phyloP scores from a whole-genome alignment of 2,888 invertebrate species.

The Tipula vernalis region DNA sequence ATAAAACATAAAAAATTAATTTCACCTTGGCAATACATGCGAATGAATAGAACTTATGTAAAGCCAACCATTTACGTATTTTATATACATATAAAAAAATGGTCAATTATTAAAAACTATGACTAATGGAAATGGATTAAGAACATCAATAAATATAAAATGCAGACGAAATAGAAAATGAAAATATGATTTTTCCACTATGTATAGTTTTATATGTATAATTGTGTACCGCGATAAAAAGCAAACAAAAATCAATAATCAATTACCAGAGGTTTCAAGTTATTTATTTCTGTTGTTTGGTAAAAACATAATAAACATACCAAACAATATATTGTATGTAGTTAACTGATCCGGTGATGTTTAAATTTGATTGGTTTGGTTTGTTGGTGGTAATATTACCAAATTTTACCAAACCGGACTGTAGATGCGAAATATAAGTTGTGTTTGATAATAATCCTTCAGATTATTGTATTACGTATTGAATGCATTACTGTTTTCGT shows the following conservation, averaged over 20 bases:
- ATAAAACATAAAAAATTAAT: not conserved
- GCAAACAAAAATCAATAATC: not conserved
- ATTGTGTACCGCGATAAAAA: not conserved
- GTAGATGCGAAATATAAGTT: too few species aligned
- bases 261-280: not conserved
- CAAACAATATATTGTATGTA: not conserved
- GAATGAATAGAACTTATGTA: not conserved
- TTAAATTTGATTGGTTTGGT: too few species aligned
- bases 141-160: not conserved
- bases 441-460: too few species aligned
- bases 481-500: too few species aligned
- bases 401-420: too few species aligned
- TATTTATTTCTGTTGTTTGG: not conserved
- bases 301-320: not conserved
- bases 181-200: not conserved
- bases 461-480: too few species aligned
- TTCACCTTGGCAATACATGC: not conserved
- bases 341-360: not conserved
- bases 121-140: not conserved
- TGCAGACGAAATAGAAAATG: not conserved
- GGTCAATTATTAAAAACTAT: too few species aligned
- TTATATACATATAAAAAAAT: too few species aligned
- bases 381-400: too few species aligned
- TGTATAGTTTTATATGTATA: not conserved
- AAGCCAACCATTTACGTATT: too few species aligned